Base-by-base conservation (phyloP, 2,113 vertebrate genomes). In the Gasterosteus aculeatus region DNA sequence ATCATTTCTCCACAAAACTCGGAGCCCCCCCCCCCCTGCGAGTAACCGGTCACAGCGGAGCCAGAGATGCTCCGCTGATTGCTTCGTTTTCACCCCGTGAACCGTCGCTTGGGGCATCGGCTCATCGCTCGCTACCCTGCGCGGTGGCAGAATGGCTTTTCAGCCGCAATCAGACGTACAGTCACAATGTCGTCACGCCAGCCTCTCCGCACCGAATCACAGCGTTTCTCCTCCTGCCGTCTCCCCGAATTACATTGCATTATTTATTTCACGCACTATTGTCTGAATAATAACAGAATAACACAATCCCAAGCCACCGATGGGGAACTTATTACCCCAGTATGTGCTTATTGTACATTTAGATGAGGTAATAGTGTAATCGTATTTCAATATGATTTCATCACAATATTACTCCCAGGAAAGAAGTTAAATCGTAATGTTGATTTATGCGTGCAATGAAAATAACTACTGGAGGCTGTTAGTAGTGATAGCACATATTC, bases 141-240 rank as follows among this genome's bases (percentile, higher is more conserved):
- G 1, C 49, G 0, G 16, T 4, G 62, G 26, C 2, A 8, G 29
- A 80, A 63, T 69, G 77, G 60, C 78, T 61, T 85, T 82, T 75
- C 57, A 67, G 12, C 66, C 75, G 35, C 57, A 42, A 79, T 82
- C 59, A 62, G 70, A 74, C 42, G 16, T 8, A 5, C 44, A 69
- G 68, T 62, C 57, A 38, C 11, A 44, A 49, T 49, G 47, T 66
- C 66, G 56, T 83, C 71, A 49, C 22, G 22, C 44, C 82, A 38
- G 31, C 15, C 6, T 58, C 33, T 62, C 11, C 11, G 22, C 39
- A 9, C 39, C 38, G 61, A 75, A 41, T 56, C 62, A 11, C n/a
- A 64, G n/a, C 31, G 51, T 51, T 47, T 39, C 61, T 61, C 9
- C 44, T 29, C 14, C 61, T 29, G 44, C 59, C 46, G 10, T 26